phyloP scores from a whole-genome alignment of 2,888 invertebrate species.

The Camptogramma bilineatum region DNA sequence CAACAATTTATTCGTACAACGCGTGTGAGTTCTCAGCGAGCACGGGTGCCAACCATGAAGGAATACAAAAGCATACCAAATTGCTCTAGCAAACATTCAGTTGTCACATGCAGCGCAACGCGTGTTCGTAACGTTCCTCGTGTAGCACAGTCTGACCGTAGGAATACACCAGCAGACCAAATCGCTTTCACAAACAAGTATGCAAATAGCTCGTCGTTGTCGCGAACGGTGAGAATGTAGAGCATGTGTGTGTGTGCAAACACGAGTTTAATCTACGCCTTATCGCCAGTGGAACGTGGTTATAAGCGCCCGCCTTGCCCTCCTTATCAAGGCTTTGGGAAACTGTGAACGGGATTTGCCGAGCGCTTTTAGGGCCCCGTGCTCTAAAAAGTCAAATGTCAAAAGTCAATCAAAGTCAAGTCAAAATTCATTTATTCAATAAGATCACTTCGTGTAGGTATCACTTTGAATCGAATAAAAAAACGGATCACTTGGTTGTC shows the following conservation, averaged over 20 bases:
- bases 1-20: background rate
- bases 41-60: background rate
- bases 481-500: no score
- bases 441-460: no score
- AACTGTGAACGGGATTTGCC: background rate
- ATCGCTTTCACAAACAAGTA: slow-evolving; percentile 78
- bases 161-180: slow-evolving; percentile 54
- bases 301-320: slow-evolving; percentile 24
- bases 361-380: background rate
- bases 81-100: background rate
- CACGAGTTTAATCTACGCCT: slow-evolving; percentile 81
- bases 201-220: slow-evolving; percentile 76
- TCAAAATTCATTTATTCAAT: no score
- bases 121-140: background rate
- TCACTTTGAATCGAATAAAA: no score
- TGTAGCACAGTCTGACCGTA: background rate
- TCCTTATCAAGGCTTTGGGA: slow-evolving; percentile 2
- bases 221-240: slow-evolving; percentile 74
- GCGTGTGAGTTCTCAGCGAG: background rate
- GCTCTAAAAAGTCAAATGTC: no score
- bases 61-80: background rate
- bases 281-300: slow-evolving; percentile 61
- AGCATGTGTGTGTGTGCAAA: slow-evolving; percentile 79
- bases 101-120: background rate
- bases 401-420: no score